phyloP scores from a whole-genome alignment of 2,888 invertebrate species.

The Cryptocephalus moraei region DNA sequence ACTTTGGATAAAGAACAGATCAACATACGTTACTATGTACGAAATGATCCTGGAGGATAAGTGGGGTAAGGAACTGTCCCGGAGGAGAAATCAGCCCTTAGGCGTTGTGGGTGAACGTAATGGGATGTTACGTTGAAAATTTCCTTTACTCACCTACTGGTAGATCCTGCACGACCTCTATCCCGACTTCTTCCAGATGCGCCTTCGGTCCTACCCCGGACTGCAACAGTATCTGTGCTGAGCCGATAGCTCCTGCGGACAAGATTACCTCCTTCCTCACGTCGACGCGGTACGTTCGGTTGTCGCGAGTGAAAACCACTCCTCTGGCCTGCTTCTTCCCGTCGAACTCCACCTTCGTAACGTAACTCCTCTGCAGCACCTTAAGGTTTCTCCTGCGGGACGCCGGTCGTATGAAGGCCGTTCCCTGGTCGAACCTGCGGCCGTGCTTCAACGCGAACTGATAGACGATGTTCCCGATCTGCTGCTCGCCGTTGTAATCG shows the following conservation, averaged over 20 bases:
- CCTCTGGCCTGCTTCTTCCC: slow-evolving; percentile 50
- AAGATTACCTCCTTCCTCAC: slow-evolving; percentile 66
- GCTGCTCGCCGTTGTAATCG: slow-evolving; percentile 56
- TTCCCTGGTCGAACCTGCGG: slow-evolving; percentile 61
- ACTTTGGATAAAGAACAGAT: too few relatives aligned
- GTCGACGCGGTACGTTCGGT: slow-evolving; percentile 28
- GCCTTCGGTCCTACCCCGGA: slow-evolving; percentile 65
- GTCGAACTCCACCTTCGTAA: slow-evolving; percentile 48
- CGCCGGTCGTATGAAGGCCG: slow-evolving; percentile 63
- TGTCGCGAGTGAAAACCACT: slow-evolving; percentile 55
- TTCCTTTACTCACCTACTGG: slow-evolving; percentile 49
- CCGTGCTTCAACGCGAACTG: slow-evolving; percentile 60
- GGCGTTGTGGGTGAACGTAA: too few relatives aligned
- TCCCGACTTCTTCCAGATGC: slow-evolving; percentile 47
- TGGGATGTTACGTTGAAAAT: too few relatives aligned
- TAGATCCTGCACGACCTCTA: slow-evolving; percentile 52
- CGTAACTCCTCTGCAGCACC: slow-evolving; percentile 57
- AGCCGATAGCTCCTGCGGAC: slow-evolving; percentile 68
- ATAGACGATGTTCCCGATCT: slow-evolving; percentile 53
- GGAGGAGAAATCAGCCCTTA: too few relatives aligned
- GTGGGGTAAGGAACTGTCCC: too few relatives aligned
- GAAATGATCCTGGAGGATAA: too few relatives aligned
- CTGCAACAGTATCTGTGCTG: slow-evolving; percentile 72
- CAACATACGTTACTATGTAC: too few relatives aligned
- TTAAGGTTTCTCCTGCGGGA: slow-evolving; percentile 53